Conservation (phyloP, 2,888 invertebrate species). For the Leucania comma region DNA sequence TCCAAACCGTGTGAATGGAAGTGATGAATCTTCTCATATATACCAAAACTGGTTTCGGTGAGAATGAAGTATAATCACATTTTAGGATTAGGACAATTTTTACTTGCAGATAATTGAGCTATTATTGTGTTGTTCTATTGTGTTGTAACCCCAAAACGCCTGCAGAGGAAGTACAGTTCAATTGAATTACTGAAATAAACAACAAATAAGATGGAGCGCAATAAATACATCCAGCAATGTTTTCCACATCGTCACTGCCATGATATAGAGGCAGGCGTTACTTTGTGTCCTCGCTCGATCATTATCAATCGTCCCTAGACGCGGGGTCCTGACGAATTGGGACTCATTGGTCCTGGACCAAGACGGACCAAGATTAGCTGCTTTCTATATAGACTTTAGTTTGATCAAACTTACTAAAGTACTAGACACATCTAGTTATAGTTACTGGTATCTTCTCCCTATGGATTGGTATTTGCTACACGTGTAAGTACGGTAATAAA, state of each 20-base stretch:
- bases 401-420: constrained; percentile 6
- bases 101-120: constrained; percentile 52
- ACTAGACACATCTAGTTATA: neutral
- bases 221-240: constrained; percentile 32
- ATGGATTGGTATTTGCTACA: neutral
- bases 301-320: constrained; percentile 67
- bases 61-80: constrained; percentile 72
- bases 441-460: neutral
- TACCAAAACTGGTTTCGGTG: constrained; percentile 80
- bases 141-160: neutral
- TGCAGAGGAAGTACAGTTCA: neutral
- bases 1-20: constrained; percentile 83
- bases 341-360: constrained; percentile 52
- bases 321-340: constrained; percentile 66
- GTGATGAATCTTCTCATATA: constrained; percentile 82
- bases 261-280: constrained; percentile 52
- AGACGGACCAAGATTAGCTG: constrained; percentile 51
- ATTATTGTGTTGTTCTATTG: constrained; percentile 31
- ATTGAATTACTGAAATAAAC: constrained; percentile 4
- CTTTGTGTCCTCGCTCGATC: constrained; percentile 62
- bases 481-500: neutral
- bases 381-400: constrained; percentile 27
- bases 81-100: constrained; percentile 64
- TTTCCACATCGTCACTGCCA: constrained; percentile 45
- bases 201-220: constrained; percentile 18